phyloP scores from a whole-genome alignment of 2,888 invertebrate species.

The Amphipoea oculea region DNA sequence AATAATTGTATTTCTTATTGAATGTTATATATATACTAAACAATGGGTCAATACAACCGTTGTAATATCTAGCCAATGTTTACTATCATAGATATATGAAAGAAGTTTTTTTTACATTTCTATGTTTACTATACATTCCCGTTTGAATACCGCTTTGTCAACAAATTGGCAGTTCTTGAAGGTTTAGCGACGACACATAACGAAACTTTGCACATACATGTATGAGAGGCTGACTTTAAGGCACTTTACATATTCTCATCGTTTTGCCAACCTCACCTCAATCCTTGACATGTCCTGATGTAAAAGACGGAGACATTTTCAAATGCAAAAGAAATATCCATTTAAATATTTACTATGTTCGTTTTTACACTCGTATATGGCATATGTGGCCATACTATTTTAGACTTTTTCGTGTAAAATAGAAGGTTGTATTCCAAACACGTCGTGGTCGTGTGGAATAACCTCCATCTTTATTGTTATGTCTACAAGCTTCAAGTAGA shows the following conservation, averaged over 20 bases:
- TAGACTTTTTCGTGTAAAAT: conserved; percentile 1
- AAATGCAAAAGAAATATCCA: conserved; percentile 34
- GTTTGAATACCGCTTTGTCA: conserved; percentile 12
- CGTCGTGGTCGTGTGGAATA: conserved; percentile 12
- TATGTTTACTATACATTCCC: conserved; percentile 18
- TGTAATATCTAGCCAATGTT: conserved; percentile 15
- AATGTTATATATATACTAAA: conserved; percentile 7
- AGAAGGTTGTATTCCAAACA: conserved; percentile 40
- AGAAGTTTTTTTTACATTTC: no score
- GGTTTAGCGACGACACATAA: conserved; percentile 18
- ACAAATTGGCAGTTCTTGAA: conserved; percentile 3
- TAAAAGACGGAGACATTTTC: conserved; percentile 23
- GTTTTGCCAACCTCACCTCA: conserved; percentile 19
- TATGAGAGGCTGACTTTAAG: background rate
- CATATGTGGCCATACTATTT: conserved; percentile 22
- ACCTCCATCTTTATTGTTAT: conserved; percentile 29
- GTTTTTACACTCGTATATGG: background rate
- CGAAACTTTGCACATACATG: conserved; percentile 28
- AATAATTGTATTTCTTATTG: conserved; percentile 5
- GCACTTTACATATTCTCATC: conserved; percentile 19
- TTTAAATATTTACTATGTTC: conserved; percentile 27
- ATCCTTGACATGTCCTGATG: conserved; percentile 25
- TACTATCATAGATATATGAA: no score
- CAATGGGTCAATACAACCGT: conserved; percentile 14
- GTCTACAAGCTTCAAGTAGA: conserved; percentile 45